These are phyloP conservation scores for Pygathrix nemaeus DNA, from an alignment of 2,113 vertebrate genomes.

Conservation along the genomic window DNA sequence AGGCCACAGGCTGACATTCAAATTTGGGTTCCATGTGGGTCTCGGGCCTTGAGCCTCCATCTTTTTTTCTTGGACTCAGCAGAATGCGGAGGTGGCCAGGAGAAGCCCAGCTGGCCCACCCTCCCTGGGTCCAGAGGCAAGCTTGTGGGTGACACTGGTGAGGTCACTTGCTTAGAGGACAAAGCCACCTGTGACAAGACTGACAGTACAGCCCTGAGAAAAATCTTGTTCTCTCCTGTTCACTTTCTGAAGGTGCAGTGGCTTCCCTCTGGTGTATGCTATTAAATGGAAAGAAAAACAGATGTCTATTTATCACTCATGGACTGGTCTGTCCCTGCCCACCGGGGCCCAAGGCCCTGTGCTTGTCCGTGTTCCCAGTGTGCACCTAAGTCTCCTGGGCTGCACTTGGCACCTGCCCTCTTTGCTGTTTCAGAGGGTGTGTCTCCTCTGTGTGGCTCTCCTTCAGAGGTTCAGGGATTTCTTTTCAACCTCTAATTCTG, in stretches of 20 bases:
- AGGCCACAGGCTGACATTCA: neutral
- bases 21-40: neutral
- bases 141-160: neutral
- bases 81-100: neutral
- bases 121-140: neutral
- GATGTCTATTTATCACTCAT: neutral
- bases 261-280: neutral
- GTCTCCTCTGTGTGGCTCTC: neutral
- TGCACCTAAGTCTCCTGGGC: neutral
- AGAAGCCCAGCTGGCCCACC: neutral
- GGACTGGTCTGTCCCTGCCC: neutral
- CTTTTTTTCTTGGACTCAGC: neutral
- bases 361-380: neutral
- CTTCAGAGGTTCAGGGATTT: neutral
- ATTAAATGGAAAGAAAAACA: neutral
- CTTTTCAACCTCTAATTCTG: neutral
- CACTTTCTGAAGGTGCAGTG: neutral
- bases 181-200: neutral
- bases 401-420: neutral
- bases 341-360: neutral
- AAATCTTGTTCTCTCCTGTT: neutral
- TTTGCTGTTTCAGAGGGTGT: neutral
- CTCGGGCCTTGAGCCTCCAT: neutral
- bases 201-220: neutral
- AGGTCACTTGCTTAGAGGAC: neutral